Conservation (phyloP, 2,797 vertebrate genomes). For the Phrynocephalus forsythii region DNA sequence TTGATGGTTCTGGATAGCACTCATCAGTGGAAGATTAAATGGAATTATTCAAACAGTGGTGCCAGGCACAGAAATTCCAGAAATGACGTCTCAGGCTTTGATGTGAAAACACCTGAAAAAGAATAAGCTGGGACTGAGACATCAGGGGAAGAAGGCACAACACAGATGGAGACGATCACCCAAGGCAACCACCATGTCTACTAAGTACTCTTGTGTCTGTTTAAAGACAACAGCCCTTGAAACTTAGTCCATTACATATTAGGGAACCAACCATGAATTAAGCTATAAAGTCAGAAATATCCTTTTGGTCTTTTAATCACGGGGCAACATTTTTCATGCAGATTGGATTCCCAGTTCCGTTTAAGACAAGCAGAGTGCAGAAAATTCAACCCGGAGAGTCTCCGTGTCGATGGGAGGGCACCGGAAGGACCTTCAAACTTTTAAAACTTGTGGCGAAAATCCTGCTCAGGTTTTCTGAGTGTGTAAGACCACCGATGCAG, state of each 20-base stretch:
- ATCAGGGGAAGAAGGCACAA: slow-evolving; percentile 41
- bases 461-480: no score
- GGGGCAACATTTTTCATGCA: slow-evolving; percentile 11
- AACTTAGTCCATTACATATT: not conserved
- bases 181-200: slow-evolving; percentile 62
- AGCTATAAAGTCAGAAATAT: not conserved
- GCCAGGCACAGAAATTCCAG: slow-evolving; percentile 67
- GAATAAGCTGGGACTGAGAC: slow-evolving; percentile 24
- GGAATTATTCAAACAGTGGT: slow-evolving; percentile 73
- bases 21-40: slow-evolving; percentile 69
- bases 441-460: no score
- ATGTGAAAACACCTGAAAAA: slow-evolving; percentile 68
- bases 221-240: not conserved
- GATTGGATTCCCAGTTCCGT: not conserved
- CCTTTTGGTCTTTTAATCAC: not conserved
- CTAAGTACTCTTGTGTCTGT: slow-evolving; percentile 38
- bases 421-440: not conserved
- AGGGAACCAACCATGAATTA: not conserved
- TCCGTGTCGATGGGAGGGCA: no score
- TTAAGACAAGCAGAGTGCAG: not conserved
- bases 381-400: not conserved
- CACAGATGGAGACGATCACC: slow-evolving; percentile 49
- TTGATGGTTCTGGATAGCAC: slow-evolving; percentile 65
- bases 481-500: no score
- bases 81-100: slow-evolving; percentile 68